Evolutionary conservation across 2,797 vertebrate genomes (phyloP).

Genomic region (Furcifer pardalis): DNA sequence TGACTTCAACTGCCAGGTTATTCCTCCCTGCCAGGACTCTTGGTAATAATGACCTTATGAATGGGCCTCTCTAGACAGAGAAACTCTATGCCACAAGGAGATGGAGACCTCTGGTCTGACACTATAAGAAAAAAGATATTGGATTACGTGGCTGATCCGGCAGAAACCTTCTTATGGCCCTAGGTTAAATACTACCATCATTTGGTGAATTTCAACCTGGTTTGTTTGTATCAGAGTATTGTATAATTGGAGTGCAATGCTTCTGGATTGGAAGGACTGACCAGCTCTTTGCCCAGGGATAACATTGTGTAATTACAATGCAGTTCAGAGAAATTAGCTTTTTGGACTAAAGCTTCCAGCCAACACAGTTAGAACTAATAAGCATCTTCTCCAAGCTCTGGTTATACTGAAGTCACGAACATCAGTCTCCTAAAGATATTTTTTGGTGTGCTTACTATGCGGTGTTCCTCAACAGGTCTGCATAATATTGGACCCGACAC

Average conservation of each 20-base stretch:
- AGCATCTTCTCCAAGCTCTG: too few relatives aligned
- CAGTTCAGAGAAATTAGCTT: too few relatives aligned
- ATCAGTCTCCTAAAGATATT: too few relatives aligned
- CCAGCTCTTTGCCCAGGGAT: too few relatives aligned
- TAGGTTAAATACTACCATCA: background rate
- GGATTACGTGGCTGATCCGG: background rate
- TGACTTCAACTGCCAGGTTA: background rate
- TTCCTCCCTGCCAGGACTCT: background rate
- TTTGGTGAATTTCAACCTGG: background rate
- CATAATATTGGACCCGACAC: background rate
- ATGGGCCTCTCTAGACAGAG: background rate
- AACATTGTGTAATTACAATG: too few relatives aligned
- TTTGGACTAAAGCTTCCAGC: too few relatives aligned
- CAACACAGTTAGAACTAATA: too few relatives aligned
- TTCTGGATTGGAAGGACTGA: too few relatives aligned
- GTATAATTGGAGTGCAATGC: too few relatives aligned
- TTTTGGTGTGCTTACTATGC: too few relatives aligned
- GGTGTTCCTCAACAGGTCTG: background rate
- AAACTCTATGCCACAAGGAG: background rate
- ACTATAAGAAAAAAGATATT: background rate
- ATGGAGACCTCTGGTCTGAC: too few relatives aligned
- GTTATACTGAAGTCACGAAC: too few relatives aligned
- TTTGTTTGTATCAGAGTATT: background rate
- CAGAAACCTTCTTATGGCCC: background rate
- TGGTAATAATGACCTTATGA: background rate